Conservation (phyloP, 1,140 invertebrate genomes). For the Nautilus pompilius region DNA sequence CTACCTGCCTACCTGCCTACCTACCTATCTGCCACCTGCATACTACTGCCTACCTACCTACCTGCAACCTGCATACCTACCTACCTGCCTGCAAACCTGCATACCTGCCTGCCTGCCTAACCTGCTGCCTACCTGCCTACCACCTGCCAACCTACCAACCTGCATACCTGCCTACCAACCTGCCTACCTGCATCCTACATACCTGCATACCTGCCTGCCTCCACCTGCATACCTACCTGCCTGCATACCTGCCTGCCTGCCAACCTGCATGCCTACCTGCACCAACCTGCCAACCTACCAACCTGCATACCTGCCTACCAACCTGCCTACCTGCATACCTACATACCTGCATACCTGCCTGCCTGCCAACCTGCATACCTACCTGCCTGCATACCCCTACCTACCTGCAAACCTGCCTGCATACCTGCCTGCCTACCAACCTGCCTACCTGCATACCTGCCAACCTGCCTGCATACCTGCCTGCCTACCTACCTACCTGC, state of each 20-base stretch:
- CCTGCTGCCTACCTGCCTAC: slow-evolving; percentile 9
- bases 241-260: slow-evolving; percentile 14
- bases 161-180: slow-evolving; percentile 14
- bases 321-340: slow-evolving; percentile 7
- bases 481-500: slow-evolving; percentile 16
- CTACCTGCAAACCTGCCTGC: slow-evolving; percentile 14
- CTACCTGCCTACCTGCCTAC: slow-evolving; percentile 5
- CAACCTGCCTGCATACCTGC: slow-evolving; percentile 18
- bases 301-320: neutral
- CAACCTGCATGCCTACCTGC: slow-evolving; percentile 7
- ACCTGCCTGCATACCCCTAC: slow-evolving; percentile 15
- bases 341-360: slow-evolving; percentile 10
- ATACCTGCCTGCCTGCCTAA: slow-evolving; percentile 11
- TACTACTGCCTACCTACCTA: slow-evolving; percentile 2
- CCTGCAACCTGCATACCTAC: slow-evolving; percentile 7
- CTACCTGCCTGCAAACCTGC: slow-evolving; percentile 9
- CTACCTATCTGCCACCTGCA: neutral
- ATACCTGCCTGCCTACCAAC: slow-evolving; percentile 16
- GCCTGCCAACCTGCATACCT: slow-evolving; percentile 14
- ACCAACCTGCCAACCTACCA: neutral
- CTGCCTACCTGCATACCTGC: slow-evolving; percentile 16
- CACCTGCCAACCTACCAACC: slow-evolving; percentile 9
- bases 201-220: slow-evolving; percentile 15
- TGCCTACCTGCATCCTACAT: slow-evolving; percentile 14
- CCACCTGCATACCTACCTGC: slow-evolving; percentile 11